Base-by-base conservation (phyloP, 2,113 vertebrate species). In the Serilophus lunatus region DNA sequence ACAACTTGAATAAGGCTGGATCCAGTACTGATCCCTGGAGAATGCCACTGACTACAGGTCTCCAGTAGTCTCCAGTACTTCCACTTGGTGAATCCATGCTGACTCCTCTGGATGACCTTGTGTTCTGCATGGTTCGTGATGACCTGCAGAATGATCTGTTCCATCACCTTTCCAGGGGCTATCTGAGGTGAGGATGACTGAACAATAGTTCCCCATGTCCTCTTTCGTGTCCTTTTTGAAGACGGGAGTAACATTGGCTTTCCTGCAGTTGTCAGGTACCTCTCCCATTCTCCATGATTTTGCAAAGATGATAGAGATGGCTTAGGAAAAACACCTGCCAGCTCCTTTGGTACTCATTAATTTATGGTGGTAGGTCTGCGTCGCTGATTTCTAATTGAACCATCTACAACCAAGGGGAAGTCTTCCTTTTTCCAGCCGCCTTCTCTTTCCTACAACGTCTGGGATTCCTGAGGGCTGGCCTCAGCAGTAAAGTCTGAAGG, bases 361-460 rank as follows among this genome's bases (percentile, higher is more conserved):
- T 60, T 66, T 66, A 16, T 20, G 22, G 18, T 51, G 38, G 33
- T 49, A 50, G 36, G 7, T 51, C 22, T 77, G 36, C 18, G 18
- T 60, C 23, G 6, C n/a, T n/a, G n/a, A n/a, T n/a, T n/a, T n/a
- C 28, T 40, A 60, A 29, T 1, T 0, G 18, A 60, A 3, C 12
- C 10, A 15, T 45, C 0, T 0, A 24, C 9, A 24, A 40, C 23
- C n/a, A 66, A n/a, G 53, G 38, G 28, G 33, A 66, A n/a, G 10
- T 29, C 28, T 53, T 53, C 16, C 28, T 60, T 75, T n/a, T 10
- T 60, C 16, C 36, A 51, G 18, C 18, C 12, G 45, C 66, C 31
- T 18, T 36, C 10, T 51, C 13, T 53, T 53, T 29, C 16, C 3
- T 24, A 12, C 17, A 15, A 53, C 8, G 10, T 81, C 28, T 75